phyloP scores from a whole-genome alignment of 2,888 invertebrate genomes.

The Cheilosia vernalis region DNA sequence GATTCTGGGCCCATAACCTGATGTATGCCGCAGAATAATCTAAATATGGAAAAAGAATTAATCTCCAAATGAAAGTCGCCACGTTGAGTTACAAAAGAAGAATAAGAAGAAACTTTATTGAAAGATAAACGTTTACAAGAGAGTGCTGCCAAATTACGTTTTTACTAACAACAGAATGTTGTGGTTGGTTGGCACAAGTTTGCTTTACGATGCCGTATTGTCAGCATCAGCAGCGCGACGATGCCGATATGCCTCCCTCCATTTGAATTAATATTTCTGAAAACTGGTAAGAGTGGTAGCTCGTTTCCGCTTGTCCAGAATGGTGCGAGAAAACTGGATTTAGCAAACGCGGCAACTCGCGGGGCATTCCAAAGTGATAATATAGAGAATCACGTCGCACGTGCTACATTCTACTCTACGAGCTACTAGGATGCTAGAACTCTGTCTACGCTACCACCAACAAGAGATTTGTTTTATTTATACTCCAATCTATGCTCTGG shows the following conservation, averaged over 20 bases:
- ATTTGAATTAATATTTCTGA: conserved; percentile 8
- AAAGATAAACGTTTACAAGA: no score
- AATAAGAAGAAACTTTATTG: no score
- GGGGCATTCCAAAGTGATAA: conserved; percentile 26
- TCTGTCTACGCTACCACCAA: not conserved
- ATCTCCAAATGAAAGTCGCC: no score
- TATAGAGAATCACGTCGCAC: conserved; percentile 8
- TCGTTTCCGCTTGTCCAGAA: conserved; percentile 10
- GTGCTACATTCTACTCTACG: not conserved
- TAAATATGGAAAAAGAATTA: no score
- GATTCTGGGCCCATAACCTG: no score
- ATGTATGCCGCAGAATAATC: no score
- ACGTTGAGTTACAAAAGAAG: no score
- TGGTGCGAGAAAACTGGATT: conserved; percentile 23
- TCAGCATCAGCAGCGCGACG: conserved; percentile 3
- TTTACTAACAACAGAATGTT: conserved; percentile 23
- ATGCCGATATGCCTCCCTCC: conserved; percentile 14
- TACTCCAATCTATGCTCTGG: conserved; percentile 19
- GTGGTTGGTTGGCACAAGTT: conserved; percentile 34
- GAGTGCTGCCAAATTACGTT: no score
- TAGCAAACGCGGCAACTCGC: conserved; percentile 63
- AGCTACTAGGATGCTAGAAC: not conserved
- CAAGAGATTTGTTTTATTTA: conserved; percentile 17
- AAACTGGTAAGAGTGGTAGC: conserved; percentile 29
- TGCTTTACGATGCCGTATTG: conserved; percentile 21